A percentile compares a stretch with the other conserved stretches of the same genome.
These are phyloP conservation scores for Notolepis coatsorum DNA, from an alignment of 2,797 vertebrate species.

Conservation along the genomic window DNA sequence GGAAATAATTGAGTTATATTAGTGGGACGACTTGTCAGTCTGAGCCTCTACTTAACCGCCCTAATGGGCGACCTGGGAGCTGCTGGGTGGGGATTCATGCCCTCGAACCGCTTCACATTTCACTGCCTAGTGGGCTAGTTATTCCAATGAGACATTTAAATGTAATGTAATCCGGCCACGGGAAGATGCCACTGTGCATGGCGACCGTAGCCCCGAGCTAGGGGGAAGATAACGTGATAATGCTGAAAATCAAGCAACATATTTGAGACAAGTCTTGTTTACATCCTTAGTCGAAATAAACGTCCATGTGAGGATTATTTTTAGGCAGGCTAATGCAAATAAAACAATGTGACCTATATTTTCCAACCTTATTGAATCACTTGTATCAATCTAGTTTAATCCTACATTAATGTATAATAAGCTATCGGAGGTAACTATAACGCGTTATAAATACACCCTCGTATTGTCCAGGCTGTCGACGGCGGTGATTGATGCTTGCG, in stretches of 20 bases:
- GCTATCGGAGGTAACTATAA: too few species aligned
- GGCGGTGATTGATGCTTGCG: slow-evolving; percentile 82
- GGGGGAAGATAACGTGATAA: neutral
- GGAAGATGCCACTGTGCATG: slow-evolving; percentile 62
- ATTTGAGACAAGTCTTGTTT: slow-evolving; percentile 2
- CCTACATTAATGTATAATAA: too few species aligned
- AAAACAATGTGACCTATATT: too few species aligned
- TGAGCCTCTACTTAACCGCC: slow-evolving; percentile 77
- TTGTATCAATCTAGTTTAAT: too few species aligned
- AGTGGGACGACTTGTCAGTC: slow-evolving; percentile 79
- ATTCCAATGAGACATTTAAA: slow-evolving; percentile 70
- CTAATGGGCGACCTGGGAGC: slow-evolving; percentile 74
- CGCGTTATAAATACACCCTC: slow-evolving; percentile 43
- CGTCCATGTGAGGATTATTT: too few species aligned
- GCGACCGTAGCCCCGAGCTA: slow-evolving; percentile 31
- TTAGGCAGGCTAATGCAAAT: too few species aligned
- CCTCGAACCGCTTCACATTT: slow-evolving; percentile 59
- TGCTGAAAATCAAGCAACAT: slow-evolving; percentile 3
- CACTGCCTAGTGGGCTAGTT: slow-evolving; percentile 69
- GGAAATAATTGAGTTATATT: slow-evolving; percentile 80
- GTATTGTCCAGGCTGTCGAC: slow-evolving; percentile 76
- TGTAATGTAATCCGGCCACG: slow-evolving; percentile 66
- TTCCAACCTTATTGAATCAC: too few species aligned
- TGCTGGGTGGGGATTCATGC: slow-evolving; percentile 60
- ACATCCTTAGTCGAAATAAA: too few species aligned